Percentiles rank a stretch among this genome's conserved stretches.
These are phyloP conservation scores for Drosophila leontia DNA, from an alignment of 1,140 invertebrate species.

Conservation along the genomic window DNA sequence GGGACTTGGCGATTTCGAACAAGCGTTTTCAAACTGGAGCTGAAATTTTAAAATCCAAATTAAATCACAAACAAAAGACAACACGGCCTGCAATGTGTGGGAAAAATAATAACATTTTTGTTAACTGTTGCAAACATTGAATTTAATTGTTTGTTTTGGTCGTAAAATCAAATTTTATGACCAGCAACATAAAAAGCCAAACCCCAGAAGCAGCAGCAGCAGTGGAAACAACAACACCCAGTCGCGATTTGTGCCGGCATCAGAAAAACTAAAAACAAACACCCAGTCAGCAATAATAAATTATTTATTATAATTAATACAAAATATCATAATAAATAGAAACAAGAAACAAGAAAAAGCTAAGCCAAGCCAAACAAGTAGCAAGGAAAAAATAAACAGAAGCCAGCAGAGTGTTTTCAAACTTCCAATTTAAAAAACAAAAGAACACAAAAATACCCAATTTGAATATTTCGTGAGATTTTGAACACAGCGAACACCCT, in stretches of 20 bases:
- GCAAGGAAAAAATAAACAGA: not conserved
- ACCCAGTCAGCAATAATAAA: constrained; percentile 35
- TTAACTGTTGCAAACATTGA: constrained; percentile 79
- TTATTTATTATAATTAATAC: constrained; percentile 28
- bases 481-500: constrained; percentile 57
- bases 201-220: constrained; percentile 34
- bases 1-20: constrained; percentile 6
- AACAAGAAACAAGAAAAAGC: constrained; percentile 14
- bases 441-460: constrained; percentile 37
- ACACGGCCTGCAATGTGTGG: constrained; percentile 27
- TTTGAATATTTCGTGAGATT: constrained; percentile 58
- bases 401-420: not conserved
- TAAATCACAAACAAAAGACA: constrained; percentile 26
- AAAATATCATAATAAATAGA: constrained; percentile 1
- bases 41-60: constrained; percentile 3
- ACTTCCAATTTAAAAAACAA: not conserved
- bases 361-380: not conserved
- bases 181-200: constrained; percentile 79
- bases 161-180: constrained; percentile 85
- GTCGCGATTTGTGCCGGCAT: constrained; percentile 66
- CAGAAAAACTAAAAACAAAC: constrained; percentile 34
- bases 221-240: constrained; percentile 28
- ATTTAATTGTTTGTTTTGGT: constrained; percentile 85
- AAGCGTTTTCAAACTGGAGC: not conserved
- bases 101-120: constrained; percentile 72